Base-by-base conservation (phyloP, 2,888 invertebrate genomes). In the Thymelicus acteon region DNA sequence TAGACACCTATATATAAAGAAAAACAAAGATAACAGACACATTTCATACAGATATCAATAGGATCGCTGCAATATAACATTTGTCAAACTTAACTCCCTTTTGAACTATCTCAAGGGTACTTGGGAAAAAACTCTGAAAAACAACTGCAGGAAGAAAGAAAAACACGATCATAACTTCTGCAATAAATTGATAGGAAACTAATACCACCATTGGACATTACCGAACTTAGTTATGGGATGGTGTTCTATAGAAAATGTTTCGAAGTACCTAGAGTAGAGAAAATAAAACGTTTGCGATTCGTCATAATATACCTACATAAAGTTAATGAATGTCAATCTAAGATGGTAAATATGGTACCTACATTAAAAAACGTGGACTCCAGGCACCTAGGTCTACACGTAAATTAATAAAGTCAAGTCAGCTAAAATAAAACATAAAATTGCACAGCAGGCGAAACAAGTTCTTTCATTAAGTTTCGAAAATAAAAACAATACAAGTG, bases 401-500 rank as follows among this genome's bases (percentile, higher is more conserved):
- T 31, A 24, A 57, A 57, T 57, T 24, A 57, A 57, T 24, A 31
- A 57, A 31, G 57, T 37, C 8, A 48, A 19, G 15, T 64, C 3
- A 54, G 39, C 37, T 44, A 54, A 57, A 58, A 57, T 44, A 19
- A 86, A 86, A 87, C 86, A 90, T 89, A 86, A 88, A 87, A 89
- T 88, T 85, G 89, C 87, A 85, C 88, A 89, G 87, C 84, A 85
- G 84, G 85, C 85, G 84, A 88, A 85, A 87, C 89, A 91, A 92
- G 86, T 91, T 91, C 89, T 92, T 92, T 92, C 92, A 93, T 93
- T 93, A 92, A 87, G 88, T 88, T 89, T 89, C 85, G 85, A 91
- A 90, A 91, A 92, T 91, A 93, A 92, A 92, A 92, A 90, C 92
- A 92, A 93, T 91, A 92, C 90, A 90, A 91, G 89, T 91, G 90